These are phyloP conservation scores for Clarias magur DNA, from an alignment of 2,113 vertebrate species.

Conservation along the genomic window DNA sequence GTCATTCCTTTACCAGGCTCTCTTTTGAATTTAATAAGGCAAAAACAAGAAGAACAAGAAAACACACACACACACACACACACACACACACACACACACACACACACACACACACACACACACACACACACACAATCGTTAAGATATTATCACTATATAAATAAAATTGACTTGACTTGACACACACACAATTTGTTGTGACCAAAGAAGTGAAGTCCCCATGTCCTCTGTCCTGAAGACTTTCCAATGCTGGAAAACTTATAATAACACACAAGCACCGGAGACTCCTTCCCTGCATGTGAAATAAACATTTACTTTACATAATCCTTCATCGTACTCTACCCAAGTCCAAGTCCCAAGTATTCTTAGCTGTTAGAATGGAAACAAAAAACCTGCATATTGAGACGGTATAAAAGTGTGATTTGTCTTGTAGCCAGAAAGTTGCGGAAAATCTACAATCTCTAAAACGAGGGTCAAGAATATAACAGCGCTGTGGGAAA, in stretches of 20 bases:
- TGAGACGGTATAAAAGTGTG: background rate
- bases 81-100: no score
- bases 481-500: background rate
- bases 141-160: no score
- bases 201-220: background rate
- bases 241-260: background rate
- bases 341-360: no score
- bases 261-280: background rate
- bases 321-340: background rate
- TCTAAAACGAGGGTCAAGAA: background rate
- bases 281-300: background rate
- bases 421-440: no score
- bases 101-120: no score
- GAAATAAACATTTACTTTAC: background rate
- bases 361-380: background rate
- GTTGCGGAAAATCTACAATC: background rate
- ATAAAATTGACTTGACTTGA: no score
- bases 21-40: constrained; percentile 7
- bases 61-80: no score
- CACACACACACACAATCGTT: no score
- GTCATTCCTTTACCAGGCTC: background rate
- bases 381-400: background rate
- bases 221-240: background rate
- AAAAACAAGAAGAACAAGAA: background rate
- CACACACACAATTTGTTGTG: background rate